These are phyloP conservation scores for Botia kubotai DNA, from an alignment of 2,797 vertebrate species.

Conservation along the genomic window DNA sequence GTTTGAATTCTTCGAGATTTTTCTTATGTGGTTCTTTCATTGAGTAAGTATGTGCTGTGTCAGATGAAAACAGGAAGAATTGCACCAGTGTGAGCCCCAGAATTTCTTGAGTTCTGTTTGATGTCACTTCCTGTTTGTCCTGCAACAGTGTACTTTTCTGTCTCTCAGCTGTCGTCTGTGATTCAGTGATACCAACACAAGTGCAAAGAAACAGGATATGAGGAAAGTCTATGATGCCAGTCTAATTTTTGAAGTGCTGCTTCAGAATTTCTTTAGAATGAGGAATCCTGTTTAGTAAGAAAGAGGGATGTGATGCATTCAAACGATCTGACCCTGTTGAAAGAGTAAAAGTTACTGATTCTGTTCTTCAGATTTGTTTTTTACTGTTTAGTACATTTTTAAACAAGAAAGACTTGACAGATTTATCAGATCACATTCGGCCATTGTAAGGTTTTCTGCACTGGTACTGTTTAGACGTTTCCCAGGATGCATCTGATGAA, in stretches of 20 bases:
- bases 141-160: constrained; percentile 16
- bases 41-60: too few species aligned
- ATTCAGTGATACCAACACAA: not conserved
- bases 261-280: not conserved
- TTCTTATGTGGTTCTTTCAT: not conserved
- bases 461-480: too few species aligned
- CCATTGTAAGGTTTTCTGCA: too few species aligned
- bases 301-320: not conserved
- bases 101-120: not conserved
- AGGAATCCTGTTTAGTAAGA: not conserved
- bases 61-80: constrained; percentile 14
- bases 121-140: not conserved
- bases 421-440: too few species aligned
- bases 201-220: not conserved
- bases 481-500: too few species aligned
- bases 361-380: too few species aligned
- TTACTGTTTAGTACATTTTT: too few species aligned
- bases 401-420: too few species aligned
- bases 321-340: not conserved
- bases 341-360: too few species aligned
- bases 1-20: not conserved
- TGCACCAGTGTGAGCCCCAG: not conserved
- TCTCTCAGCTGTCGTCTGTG: not conserved
- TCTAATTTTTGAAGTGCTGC: not conserved
- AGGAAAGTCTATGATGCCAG: constrained; percentile 3